phyloP scores from a whole-genome alignment of 2,797 vertebrate species.

The Anabas testudineus region DNA sequence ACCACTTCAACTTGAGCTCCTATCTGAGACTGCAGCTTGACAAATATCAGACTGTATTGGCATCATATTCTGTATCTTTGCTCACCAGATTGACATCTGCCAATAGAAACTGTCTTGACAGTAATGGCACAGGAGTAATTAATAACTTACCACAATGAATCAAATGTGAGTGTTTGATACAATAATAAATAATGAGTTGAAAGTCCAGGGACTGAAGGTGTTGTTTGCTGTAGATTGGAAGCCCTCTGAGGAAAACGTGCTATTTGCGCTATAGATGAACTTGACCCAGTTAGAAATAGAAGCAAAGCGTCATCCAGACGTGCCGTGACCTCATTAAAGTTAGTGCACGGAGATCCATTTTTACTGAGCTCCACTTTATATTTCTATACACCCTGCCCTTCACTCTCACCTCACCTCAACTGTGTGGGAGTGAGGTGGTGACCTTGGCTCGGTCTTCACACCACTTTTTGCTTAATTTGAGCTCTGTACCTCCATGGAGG shows the following conservation, averaged over 20 bases:
- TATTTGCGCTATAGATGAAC: not conserved
- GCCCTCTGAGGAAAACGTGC: not conserved
- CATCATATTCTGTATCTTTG: not conserved
- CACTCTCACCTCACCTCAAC: not conserved
- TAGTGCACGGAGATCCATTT: conserved; percentile 9
- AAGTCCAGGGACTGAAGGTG: not conserved
- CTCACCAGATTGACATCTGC: too few species aligned
- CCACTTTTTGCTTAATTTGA: conserved; percentile 53
- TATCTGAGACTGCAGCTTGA: not conserved
- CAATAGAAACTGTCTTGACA: too few species aligned
- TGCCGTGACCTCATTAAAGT: conserved; percentile 32
- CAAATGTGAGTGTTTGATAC: too few species aligned
- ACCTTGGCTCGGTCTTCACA: too few species aligned
- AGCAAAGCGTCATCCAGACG: conserved; percentile 1
- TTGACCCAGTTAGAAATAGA: not conserved
- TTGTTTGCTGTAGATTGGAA: not conserved
- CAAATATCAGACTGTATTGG: not conserved
- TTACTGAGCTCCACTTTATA: conserved; percentile 26
- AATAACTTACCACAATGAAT: too few species aligned
- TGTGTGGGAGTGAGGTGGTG: too few species aligned
- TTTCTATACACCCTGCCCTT: conserved; percentile 13
- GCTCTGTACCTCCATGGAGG: conserved; percentile 16
- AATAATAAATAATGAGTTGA: too few species aligned
- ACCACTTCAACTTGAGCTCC: not conserved
- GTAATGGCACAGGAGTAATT: too few species aligned